Evolutionary conservation across 2,113 vertebrate genomes (phyloP).

Genomic region (Pholis gunnellus): DNA sequence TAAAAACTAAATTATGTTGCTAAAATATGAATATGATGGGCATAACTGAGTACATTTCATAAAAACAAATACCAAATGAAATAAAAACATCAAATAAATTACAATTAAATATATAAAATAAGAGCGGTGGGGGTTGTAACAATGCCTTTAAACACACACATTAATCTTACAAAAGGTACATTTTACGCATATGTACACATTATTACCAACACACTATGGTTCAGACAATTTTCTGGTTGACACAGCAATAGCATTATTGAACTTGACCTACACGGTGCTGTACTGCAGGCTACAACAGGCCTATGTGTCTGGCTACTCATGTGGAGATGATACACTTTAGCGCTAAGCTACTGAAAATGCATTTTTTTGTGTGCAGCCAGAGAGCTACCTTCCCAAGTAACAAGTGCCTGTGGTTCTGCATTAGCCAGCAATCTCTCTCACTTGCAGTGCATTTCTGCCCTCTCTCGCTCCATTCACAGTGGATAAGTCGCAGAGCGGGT

Average conservation of each 20-base stretch:
- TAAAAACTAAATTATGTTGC: background rate
- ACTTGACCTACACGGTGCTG: constrained; percentile 1
- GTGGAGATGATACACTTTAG: constrained; percentile 55
- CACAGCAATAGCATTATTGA: constrained; percentile 33
- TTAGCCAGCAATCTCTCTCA: constrained; percentile 69
- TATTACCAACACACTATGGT: background rate
- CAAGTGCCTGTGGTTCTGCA: constrained; percentile 67
- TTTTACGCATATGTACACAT: background rate
- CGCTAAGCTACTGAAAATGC: constrained; percentile 43
- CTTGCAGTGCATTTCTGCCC: constrained; percentile 61
- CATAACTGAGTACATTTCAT: background rate
- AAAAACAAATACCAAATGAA: background rate
- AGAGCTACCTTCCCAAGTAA: constrained; percentile 64
- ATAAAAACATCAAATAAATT: background rate
- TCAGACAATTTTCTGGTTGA: constrained; percentile 26
- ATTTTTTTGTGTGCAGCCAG: constrained; percentile 38
- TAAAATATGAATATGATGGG: background rate
- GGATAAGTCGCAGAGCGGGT: constrained; percentile 69
- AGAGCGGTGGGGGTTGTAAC: no score
- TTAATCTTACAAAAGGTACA: background rate
- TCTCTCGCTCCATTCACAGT: constrained; percentile 57
- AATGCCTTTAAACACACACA: no score
- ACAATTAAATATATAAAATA: background rate
- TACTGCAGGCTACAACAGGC: constrained; percentile 17
- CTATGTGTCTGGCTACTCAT: constrained; percentile 47